Percentiles rank a stretch among this genome's conserved stretches.
phyloP scores from a whole-genome alignment of 1,140 invertebrate species.

The Nephotettix cincticeps region DNA sequence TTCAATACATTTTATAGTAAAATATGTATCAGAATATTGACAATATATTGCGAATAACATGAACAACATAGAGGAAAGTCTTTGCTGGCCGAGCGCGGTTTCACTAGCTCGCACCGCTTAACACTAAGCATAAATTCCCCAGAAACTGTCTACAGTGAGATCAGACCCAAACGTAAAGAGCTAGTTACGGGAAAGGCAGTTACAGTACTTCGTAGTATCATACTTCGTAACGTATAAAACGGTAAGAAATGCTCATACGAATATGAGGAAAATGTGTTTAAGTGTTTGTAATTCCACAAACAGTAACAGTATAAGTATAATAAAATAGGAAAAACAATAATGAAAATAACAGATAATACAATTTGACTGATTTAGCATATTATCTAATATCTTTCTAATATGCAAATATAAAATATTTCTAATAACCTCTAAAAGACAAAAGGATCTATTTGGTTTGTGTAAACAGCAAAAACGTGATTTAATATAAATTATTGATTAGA shows the following conservation, averaged over 20 bases:
- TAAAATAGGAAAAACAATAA: not conserved
- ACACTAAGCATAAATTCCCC: constrained; percentile 20
- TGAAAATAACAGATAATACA: not conserved
- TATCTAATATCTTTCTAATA: not conserved
- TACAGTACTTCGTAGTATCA: not conserved
- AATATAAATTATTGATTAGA: no score
- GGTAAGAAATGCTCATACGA: not conserved
- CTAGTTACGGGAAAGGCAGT: not conserved
- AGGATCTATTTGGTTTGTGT: no score
- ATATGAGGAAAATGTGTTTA: not conserved
- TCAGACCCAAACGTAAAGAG: not conserved
- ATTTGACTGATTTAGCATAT: not conserved
- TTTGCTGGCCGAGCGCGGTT: not conserved
- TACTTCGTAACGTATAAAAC: not conserved
- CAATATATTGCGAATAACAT: not conserved
- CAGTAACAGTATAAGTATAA: not conserved
- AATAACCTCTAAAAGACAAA: no score
- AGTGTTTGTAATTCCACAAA: not conserved
- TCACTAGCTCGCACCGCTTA: not conserved
- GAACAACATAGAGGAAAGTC: not conserved
- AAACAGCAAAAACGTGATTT: no score
- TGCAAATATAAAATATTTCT: no score
- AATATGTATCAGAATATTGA: not conserved
- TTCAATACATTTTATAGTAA: not conserved
- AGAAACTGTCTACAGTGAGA: not conserved